A percentile compares a stretch with the other conserved stretches of the same genome.
Conservation (phyloP, 2,797 vertebrate species). For the Malacoraja senta region DNA sequence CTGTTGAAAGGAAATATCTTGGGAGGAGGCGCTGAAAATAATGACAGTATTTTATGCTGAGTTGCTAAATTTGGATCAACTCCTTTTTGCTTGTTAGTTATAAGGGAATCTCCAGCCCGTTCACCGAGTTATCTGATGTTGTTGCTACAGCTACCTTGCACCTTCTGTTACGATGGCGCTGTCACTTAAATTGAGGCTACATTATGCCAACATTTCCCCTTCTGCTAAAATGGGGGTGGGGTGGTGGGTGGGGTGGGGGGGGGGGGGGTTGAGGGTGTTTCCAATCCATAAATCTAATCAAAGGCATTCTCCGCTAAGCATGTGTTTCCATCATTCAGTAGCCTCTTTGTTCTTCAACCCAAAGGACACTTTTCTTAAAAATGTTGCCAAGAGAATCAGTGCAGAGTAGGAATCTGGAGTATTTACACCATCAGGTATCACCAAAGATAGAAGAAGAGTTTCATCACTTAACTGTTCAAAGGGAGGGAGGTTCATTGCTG, state of each 20-base stretch:
- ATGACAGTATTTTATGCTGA: background rate
- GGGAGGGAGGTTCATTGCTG: too few relatives aligned
- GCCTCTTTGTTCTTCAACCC: background rate
- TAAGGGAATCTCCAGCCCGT: background rate
- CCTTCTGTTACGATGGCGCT: background rate
- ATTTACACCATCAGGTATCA: background rate
- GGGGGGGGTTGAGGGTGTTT: background rate
- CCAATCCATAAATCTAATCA: background rate
- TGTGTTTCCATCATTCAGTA: background rate
- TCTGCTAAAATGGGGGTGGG: background rate
- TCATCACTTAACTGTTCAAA: background rate
- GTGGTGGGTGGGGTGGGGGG: too few relatives aligned
- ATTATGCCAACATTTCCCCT: background rate
- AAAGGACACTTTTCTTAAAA: background rate
- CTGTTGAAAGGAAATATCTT: constrained; percentile 7
- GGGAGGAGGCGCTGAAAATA: background rate
- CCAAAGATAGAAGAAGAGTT: background rate
- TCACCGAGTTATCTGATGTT: background rate
- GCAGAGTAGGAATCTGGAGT: background rate
- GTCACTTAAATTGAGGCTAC: background rate
- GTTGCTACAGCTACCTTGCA: background rate
- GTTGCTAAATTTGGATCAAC: background rate
- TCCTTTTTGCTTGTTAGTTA: background rate
- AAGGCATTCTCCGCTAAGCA: background rate
- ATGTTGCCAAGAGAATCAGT: background rate